phyloP scores from a whole-genome alignment of 2,888 invertebrate species.

The Cryptosula pallasiana region DNA sequence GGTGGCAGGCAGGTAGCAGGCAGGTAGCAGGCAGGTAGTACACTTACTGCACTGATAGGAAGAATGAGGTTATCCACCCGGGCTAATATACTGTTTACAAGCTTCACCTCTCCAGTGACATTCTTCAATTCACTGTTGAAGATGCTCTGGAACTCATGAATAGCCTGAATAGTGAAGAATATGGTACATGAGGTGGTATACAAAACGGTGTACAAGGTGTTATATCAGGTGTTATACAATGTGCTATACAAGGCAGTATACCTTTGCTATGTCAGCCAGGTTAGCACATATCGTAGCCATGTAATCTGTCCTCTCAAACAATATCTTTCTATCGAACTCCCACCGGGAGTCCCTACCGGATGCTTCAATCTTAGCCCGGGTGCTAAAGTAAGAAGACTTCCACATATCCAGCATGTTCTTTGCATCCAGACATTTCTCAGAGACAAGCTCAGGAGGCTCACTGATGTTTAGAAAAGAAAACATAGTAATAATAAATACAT shows the following conservation, averaged over 20 bases:
- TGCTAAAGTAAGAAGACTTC: conserved; percentile 15
- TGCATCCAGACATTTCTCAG: conserved; percentile 16
- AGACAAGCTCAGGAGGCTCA: conserved; percentile 6
- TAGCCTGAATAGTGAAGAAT: too few species aligned
- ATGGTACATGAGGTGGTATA: too few species aligned
- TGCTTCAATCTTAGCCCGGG: conserved; percentile 21
- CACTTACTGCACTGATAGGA: not conserved
- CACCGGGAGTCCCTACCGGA: conserved; percentile 24
- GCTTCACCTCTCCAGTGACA: conserved; percentile 22
- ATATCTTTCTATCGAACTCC: conserved; percentile 23
- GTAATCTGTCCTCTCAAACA: conserved; percentile 24
- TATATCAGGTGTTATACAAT: too few species aligned
- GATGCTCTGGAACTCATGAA: conserved; percentile 16
- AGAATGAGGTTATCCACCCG: conserved; percentile 8
- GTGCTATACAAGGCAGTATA: not conserved
- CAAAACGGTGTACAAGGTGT: too few species aligned
- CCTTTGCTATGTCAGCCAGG: conserved; percentile 7
- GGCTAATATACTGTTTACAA: not conserved
- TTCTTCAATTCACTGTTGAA: conserved; percentile 23
- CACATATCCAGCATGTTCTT: conserved; percentile 21
- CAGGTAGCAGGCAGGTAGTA: not conserved
- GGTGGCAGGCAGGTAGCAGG: too few species aligned
- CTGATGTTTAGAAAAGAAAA: too few species aligned
- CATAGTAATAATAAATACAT: too few species aligned
- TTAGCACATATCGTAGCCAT: conserved; percentile 8